phyloP scores from a whole-genome alignment of 1,140 invertebrate species.

The Ceratina australensis region DNA sequence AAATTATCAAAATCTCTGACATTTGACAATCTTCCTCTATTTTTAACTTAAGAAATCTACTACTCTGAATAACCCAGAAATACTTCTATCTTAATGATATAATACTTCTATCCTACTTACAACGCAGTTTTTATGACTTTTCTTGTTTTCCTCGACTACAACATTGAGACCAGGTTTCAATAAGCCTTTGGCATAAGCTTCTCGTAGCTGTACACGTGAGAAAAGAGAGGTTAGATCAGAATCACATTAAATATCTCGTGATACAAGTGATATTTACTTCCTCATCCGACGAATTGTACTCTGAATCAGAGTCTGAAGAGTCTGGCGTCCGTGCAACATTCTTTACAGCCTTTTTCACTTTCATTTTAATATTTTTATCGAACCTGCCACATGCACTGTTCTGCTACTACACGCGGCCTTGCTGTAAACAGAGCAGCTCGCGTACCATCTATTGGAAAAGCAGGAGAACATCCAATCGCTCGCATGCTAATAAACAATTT shows the following conservation, averaged over 20 bases:
- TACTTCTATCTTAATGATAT: no score
- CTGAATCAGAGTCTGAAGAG: slow-evolving; percentile 69
- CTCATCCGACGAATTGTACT: slow-evolving; percentile 75
- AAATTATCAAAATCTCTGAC: no score
- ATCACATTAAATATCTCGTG: slow-evolving; percentile 7
- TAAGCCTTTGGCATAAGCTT: slow-evolving; percentile 89
- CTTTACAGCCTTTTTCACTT: slow-evolving; percentile 1
- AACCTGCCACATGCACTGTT: no score
- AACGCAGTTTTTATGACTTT: slow-evolving; percentile 84
- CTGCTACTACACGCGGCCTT: background rate
- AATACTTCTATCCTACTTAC: slow-evolving; percentile 72
- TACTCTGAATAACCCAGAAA: no score
- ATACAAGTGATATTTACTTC: slow-evolving; percentile 70
- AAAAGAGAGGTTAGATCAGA: slow-evolving; percentile 54
- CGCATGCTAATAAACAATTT: background rate
- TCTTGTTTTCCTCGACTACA: slow-evolving; percentile 81
- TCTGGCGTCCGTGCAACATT: background rate
- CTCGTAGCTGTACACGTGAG: slow-evolving; percentile 84
- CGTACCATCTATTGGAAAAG: background rate
- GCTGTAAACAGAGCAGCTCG: background rate
- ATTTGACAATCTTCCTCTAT: no score
- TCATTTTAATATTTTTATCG: slow-evolving; percentile 18
- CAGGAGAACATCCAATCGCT: no score
- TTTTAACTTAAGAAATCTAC: no score
- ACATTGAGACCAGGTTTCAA: slow-evolving; percentile 92